Conservation (phyloP, 2,797 vertebrate genomes). For the Pteropus rufus region DNA sequence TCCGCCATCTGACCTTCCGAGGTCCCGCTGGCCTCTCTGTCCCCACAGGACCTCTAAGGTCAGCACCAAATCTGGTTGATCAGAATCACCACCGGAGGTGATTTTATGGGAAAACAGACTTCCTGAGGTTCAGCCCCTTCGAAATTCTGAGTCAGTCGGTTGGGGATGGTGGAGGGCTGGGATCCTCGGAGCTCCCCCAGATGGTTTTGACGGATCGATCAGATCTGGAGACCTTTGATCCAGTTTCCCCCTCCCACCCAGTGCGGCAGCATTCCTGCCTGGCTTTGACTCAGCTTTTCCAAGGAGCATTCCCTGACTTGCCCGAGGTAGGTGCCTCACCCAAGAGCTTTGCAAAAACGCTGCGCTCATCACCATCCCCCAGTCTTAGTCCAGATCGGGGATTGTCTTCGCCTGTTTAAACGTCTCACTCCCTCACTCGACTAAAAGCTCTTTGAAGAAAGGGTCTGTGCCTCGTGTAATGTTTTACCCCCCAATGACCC, state of each 20-base stretch:
- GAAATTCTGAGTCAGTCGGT: neutral
- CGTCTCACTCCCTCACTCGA: neutral
- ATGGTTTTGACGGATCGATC: neutral
- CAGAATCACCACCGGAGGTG: neutral
- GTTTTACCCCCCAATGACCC: neutral
- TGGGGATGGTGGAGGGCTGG: neutral
- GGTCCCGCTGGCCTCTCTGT: neutral
- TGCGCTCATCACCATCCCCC: neutral
- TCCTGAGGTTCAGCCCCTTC: neutral
- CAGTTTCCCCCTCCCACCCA: neutral
- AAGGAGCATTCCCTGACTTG: neutral
- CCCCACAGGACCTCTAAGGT: neutral
- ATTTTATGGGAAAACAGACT: neutral
- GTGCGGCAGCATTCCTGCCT: neutral
- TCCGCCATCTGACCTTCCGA: rapidly evolving
- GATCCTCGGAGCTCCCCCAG: neutral
- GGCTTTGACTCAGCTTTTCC: slow-evolving; percentile 52
- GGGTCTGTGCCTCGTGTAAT: neutral
- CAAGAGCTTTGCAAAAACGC: neutral
- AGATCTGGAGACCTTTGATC: slow-evolving; percentile 16
- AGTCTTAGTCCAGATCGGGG: neutral
- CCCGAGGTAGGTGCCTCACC: neutral
- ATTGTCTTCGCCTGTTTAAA: neutral
- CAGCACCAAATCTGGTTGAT: neutral
- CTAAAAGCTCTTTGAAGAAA: neutral